These are phyloP conservation scores for Drosophila melanocephala DNA, from an alignment of 2,888 invertebrate genomes.

Conservation along the genomic window DNA sequence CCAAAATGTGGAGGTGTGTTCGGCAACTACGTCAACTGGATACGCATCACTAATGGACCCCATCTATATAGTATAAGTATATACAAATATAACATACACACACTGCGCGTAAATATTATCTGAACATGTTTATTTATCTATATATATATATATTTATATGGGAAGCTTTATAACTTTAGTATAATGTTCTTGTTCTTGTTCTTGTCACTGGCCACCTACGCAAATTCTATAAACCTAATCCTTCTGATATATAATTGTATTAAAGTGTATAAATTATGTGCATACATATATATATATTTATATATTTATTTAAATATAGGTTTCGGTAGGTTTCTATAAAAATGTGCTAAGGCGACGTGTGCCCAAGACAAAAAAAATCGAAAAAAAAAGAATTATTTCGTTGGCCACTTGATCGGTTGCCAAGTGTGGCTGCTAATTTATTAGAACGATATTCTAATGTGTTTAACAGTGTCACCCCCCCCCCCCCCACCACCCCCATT, in stretches of 20 bases:
- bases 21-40: conserved; percentile 42
- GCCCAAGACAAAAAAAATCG: conserved; percentile 41
- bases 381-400: conserved; percentile 9
- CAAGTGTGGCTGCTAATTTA: conserved; percentile 63
- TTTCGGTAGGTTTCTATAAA: conserved; percentile 25
- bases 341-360: conserved; percentile 49
- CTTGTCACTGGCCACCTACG: conserved; percentile 37
- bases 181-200: conserved; percentile 12
- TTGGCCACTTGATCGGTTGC: conserved; percentile 58
- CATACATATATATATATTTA: not conserved
- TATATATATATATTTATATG: not conserved
- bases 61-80: not conserved
- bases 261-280: conserved; percentile 44
- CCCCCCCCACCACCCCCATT: not conserved
- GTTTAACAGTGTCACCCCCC: conserved; percentile 13
- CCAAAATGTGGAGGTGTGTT: conserved; percentile 47
- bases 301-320: not conserved
- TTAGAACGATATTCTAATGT: conserved; percentile 44
- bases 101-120: not conserved
- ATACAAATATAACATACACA: not conserved
- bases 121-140: not conserved
- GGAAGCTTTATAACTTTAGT: conserved; percentile 4
- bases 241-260: conserved; percentile 45
- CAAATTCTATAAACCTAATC: conserved; percentile 46
- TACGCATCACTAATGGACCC: conserved; percentile 32